Percentiles rank a stretch among this genome's conserved stretches.
Evolutionary conservation across 2,888 invertebrate genomes (phyloP).

Genomic region (Cerceris rybyensis): DNA sequence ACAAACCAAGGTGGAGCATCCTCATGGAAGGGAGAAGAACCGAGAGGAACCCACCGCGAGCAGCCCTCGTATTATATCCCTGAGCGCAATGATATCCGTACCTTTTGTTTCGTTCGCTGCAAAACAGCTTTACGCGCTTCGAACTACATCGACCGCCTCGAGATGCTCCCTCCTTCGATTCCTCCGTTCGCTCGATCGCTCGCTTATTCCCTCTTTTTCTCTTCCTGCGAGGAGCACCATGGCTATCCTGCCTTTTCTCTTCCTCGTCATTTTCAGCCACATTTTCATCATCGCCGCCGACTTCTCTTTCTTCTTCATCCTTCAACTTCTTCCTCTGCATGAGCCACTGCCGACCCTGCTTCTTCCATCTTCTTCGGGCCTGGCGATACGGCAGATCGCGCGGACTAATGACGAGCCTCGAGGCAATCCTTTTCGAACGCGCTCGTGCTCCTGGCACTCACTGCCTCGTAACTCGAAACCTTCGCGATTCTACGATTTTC

Average conservation of each 20-base stretch:
- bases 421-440: slow-evolving; percentile 55
- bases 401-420: slow-evolving; percentile 64
- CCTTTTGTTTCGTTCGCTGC: slow-evolving; percentile 67
- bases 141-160: slow-evolving; percentile 55
- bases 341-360: background rate
- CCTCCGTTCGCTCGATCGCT: background rate
- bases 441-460: slow-evolving; percentile 32
- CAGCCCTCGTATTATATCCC: slow-evolving; percentile 54
- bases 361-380: slow-evolving; percentile 29
- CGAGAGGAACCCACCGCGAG: slow-evolving; percentile 43
- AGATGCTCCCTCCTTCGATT: background rate
- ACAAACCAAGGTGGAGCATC: slow-evolving; percentile 53
- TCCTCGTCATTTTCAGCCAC: slow-evolving; percentile 54
- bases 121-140: slow-evolving; percentile 65
- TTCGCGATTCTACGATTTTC: slow-evolving; percentile 29
- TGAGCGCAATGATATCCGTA: slow-evolving; percentile 62
- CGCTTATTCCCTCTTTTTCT: background rate
- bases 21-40: slow-evolving; percentile 42
- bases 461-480: slow-evolving; percentile 25
- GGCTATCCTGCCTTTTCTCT: slow-evolving; percentile 7
- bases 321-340: background rate
- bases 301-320: slow-evolving; percentile 2
- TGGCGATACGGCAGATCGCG: slow-evolving; percentile 63
- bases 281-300: slow-evolving; percentile 53
- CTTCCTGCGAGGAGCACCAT: background rate